These are phyloP conservation scores for Zaprionus gabonicus DNA, from an alignment of 1,140 invertebrate genomes.

Conservation along the genomic window DNA sequence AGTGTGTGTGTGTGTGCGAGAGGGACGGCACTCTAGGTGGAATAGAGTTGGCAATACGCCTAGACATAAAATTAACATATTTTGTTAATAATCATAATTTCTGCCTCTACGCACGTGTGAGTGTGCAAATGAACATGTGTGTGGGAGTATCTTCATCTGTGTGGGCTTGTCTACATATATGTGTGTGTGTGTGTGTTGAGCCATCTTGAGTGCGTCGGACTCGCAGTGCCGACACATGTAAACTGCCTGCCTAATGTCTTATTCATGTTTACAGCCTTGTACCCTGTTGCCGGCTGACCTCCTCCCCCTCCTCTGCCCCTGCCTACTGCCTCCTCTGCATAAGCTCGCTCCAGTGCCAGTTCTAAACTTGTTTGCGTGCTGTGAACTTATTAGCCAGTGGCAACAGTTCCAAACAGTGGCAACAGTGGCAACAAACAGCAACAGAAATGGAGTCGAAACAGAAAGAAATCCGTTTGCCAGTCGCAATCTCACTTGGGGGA, in stretches of 20 bases:
- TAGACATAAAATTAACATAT: conserved; percentile 81
- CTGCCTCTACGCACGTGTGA: conserved; percentile 11
- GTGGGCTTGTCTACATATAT: not conserved
- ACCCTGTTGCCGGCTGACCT: conserved; percentile 28
- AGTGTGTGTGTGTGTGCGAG: not conserved
- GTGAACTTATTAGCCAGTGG: conserved; percentile 64
- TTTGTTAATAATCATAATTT: conserved; percentile 81
- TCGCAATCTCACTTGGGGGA: not conserved
- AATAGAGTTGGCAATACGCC: conserved; percentile 50
- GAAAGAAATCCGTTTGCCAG: conserved; percentile 4
- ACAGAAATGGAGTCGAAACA: conserved; percentile 19
- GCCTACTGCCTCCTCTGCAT: conserved; percentile 21
- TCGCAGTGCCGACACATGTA: conserved; percentile 64
- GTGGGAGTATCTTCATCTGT: not conserved
- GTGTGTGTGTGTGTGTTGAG: conserved; percentile 21
- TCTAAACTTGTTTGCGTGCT: conserved; percentile 74
- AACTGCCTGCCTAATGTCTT: conserved; percentile 77
- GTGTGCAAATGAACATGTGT: conserved; percentile 2
- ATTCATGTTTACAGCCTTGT: conserved; percentile 77
- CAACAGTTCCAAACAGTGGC: not conserved
- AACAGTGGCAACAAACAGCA: not conserved
- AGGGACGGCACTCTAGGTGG: conserved; percentile 1
- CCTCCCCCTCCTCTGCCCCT: not conserved
- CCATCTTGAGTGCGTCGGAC: conserved; percentile 15
- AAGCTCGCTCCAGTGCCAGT: not conserved